Evolutionary conservation across 2,113 vertebrate species (phyloP), one percentile per base, ranked within the genome.

Genomic region (Barnardius zonarius): DNA sequence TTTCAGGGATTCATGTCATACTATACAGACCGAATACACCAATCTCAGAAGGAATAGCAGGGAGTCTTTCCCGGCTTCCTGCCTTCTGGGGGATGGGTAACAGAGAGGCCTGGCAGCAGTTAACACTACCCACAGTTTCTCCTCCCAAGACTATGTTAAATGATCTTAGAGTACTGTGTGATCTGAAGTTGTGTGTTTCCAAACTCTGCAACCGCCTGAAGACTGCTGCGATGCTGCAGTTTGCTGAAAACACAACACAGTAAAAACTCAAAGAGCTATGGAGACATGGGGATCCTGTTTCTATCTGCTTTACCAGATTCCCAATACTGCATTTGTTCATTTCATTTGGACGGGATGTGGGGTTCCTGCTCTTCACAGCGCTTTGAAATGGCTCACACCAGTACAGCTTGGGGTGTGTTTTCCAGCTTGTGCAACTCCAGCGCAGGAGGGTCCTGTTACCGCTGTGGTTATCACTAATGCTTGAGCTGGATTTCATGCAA

Each of bases 381-480:
- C 43, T 85, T 44, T n/a, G 57, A 76, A 92, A 76, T 7, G n/a
- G 11, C 17, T 90, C 20, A 10, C 6, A 10, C 66, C 12, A 19
- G 24, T 39, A 31, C 54, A 91, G 13, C 43, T 55, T 1, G 4
- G 31, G 28, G 41, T 24, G 7, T 1, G 2, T 68, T 46, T 78
- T 28, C 54, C 63, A 86, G 37, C 5, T 41, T 4, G 17, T 25
- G 54, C 43, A 77, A 9, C 22, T 43, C 8, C 48, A n/a, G 62
- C 17, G n/a, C 46, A 79, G 44, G 23, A 52, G 25, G 17, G 52
- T 57, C 51, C 46, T 0, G 0, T 23, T 48, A 9, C 27, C 44
- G 15, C 35, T 0, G 0, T 11, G 25, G 37, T 79, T 48, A 66
- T 46, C 35, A 25, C 18, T 5, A 59, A n/a, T 0, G 1, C 59